Evolutionary conservation across 2,113 vertebrate species (phyloP).

Genomic region (Ceuthmochares aereus): DNA sequence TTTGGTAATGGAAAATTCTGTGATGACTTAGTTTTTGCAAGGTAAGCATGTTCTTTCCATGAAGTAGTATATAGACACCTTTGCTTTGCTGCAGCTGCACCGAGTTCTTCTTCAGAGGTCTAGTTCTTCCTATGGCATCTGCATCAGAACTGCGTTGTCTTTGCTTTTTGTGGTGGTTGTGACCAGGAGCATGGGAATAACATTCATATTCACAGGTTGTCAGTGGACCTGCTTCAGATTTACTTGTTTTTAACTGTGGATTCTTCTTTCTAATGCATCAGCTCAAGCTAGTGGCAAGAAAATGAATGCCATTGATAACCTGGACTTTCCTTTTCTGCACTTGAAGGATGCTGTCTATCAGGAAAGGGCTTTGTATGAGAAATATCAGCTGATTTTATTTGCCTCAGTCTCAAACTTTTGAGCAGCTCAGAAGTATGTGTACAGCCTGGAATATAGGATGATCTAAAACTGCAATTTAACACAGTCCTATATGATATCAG

Average conservation of each 20-base stretch:
- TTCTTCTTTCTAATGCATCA: neutral
- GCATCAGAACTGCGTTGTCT: rapidly evolving
- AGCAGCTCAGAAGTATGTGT: neutral
- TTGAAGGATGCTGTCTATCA: neutral
- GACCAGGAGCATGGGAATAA: neutral
- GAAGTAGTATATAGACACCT: neutral
- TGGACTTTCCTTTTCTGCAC: neutral
- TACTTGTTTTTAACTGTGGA: neutral
- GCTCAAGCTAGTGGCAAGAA: neutral
- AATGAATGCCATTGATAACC: rapidly evolving
- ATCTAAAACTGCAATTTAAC: neutral
- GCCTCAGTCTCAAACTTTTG: neutral
- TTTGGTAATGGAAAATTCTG: neutral
- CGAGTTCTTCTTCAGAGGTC: neutral
- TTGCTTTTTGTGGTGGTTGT: neutral
- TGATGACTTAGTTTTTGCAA: neutral
- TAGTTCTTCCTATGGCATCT: neutral
- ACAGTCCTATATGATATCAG: neutral
- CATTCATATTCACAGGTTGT: neutral
- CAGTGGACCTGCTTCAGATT: neutral
- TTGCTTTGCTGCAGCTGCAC: neutral
- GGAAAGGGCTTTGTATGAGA: neutral
- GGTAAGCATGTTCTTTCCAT: neutral
- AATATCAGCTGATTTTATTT: neutral
- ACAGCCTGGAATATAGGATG: neutral